Percentiles rank a stretch among this genome's conserved stretches.
phyloP scores from a whole-genome alignment of 2,113 vertebrate genomes.

The Dasyurus viverrinus region DNA sequence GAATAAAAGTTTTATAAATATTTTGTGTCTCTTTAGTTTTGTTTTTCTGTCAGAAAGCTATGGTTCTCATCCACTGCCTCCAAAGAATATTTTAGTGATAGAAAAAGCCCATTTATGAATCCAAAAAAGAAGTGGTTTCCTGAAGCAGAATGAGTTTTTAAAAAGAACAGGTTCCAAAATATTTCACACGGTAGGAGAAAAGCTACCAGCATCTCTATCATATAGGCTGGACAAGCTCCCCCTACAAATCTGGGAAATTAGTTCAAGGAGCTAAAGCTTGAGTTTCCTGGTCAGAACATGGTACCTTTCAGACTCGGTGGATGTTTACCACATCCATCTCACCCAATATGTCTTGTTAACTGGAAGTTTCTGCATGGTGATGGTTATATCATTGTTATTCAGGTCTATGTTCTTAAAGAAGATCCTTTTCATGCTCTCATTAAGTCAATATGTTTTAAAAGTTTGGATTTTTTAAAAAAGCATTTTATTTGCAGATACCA shows the following conservation, averaged over 20 bases:
- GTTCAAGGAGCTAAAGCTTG: background rate
- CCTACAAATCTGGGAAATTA: background rate
- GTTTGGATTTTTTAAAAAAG: background rate
- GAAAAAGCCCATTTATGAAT: background rate
- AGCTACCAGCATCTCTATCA: background rate
- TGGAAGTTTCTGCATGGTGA: background rate
- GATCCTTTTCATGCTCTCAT: background rate
- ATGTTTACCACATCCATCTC: background rate
- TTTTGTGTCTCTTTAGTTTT: background rate
- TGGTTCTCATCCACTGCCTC: background rate
- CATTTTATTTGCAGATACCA: background rate
- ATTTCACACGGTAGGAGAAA: background rate
- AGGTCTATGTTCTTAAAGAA: background rate
- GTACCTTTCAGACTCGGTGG: background rate
- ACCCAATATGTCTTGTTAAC: background rate
- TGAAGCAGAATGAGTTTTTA: background rate
- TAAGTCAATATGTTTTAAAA: background rate
- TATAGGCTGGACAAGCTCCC: background rate
- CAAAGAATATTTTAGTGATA: background rate
- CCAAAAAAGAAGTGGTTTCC: background rate
- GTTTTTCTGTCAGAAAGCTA: background rate
- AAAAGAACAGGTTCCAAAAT: background rate
- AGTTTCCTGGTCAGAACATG: background rate
- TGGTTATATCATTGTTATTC: background rate
- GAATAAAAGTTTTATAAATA: constrained; percentile 39